Evolutionary conservation across 2,888 invertebrate species (phyloP), one percentile per base, ranked within the genome.

Genomic region (Drosophila merina): DNA sequence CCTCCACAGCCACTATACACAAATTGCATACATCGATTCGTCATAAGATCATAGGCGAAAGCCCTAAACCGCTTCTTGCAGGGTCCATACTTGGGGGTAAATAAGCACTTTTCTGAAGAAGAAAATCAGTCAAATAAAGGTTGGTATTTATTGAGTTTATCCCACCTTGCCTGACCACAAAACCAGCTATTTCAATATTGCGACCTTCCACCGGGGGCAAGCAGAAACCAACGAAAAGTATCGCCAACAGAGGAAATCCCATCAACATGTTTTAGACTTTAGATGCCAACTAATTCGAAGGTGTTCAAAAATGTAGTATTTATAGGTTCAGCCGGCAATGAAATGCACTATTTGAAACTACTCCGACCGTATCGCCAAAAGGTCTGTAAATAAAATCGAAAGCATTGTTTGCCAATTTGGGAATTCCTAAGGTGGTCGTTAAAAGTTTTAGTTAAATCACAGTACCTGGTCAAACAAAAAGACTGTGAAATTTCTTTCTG

Each of bases 1-100:
- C 81, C 81, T 0, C 76, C 81, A 20, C 81, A 81, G 0, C 79
- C 84, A 20, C 68, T 45, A 9, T 84, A 84, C 0, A 0, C 4
- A 12, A 67, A 81, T 4, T 10, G 8, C 0, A 6, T 26, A 30
- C 84, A 81, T 2, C 31, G 14, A 9, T 55, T 54, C 8, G 26
- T 4, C 10, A 50, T 58, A 0, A 67, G 49, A 14, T 75, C 75
- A 6, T 57, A 79, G 55, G 63, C 82, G 25, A 28, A 73, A 1
- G 44, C 30, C 3, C 0, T 0, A 0, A 14, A 2, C 0, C 7
- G 5, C 0, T n/a, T 51, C 3, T 30, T 44, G 45, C 79, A 79
- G 0, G 50, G 63, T 5, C 76, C 81, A 3, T 36, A 28, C 42
- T 60, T 38, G 9, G 68, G 72, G 44, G 28, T 12, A 9, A 47